A percentile compares a stretch with the other conserved stretches of the same genome.
Evolutionary conservation across 1,140 invertebrate genomes (phyloP).

Genomic region (Coelopa frigida): DNA sequence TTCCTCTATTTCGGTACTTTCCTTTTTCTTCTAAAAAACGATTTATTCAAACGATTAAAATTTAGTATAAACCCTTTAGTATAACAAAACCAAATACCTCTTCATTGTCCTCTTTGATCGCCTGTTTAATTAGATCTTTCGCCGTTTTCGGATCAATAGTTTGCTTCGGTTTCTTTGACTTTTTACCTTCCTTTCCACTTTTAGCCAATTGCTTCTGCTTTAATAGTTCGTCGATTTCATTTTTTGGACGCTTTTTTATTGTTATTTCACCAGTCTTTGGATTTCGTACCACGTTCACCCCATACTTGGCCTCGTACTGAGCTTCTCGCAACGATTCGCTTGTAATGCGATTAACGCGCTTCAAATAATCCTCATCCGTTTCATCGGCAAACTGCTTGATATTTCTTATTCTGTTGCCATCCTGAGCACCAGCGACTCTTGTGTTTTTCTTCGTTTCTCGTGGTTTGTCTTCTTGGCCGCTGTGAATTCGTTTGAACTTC

Average conservation of each 20-base stretch:
- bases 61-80: not conserved
- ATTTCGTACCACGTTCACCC: constrained; percentile 49
- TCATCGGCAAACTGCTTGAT: constrained; percentile 47
- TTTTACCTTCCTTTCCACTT: constrained; percentile 21
- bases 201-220: constrained; percentile 43
- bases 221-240: constrained; percentile 47
- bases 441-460: constrained; percentile 13
- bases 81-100: constrained; percentile 21
- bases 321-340: constrained; percentile 48
- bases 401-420: constrained; percentile 13
- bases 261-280: constrained; percentile 46
- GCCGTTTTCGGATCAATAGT: constrained; percentile 45
- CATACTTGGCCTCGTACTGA: constrained; percentile 51
- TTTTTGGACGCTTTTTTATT: constrained; percentile 45
- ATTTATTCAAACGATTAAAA: constrained; percentile 2
- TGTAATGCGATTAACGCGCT: constrained; percentile 48
- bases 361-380: constrained; percentile 44
- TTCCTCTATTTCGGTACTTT: constrained; percentile 20
- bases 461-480: constrained; percentile 31
- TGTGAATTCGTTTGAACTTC: constrained; percentile 21
- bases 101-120: constrained; percentile 39
- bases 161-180: constrained; percentile 21
- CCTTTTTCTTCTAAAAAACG: constrained; percentile 15
- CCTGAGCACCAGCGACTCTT: not conserved
- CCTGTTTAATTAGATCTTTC: constrained; percentile 40